These are phyloP conservation scores for Osmerus eperlanus DNA, from an alignment of 2,113 vertebrate genomes.

Conservation along the genomic window DNA sequence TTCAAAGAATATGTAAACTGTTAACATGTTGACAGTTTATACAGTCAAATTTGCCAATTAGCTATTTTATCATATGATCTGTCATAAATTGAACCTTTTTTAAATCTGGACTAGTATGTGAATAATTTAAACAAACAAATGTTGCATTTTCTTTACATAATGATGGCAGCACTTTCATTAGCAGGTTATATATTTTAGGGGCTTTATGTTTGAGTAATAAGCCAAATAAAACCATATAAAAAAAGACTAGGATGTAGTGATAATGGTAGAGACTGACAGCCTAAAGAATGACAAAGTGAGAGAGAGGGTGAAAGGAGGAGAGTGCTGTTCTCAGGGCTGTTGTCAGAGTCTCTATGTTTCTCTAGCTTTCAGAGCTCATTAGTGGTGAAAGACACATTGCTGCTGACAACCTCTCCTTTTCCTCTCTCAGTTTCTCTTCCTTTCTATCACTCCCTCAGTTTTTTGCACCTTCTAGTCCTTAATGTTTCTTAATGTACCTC, in stretches of 20 bases:
- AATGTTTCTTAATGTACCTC: neutral
- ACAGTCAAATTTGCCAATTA: no score
- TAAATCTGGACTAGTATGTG: no score
- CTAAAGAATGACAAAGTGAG: conserved; percentile 36
- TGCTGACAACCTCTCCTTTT: conserved; percentile 57
- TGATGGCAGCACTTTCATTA: no score
- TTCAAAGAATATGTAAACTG: no score
- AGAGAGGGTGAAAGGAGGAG: conserved; percentile 46
- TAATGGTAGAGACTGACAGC: conserved; percentile 44
- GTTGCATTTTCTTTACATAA: no score
- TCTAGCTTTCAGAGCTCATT: conserved; percentile 75
- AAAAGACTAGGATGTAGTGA: neutral
- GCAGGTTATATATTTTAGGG: neutral
- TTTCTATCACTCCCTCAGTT: neutral
- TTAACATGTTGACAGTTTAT: no score
- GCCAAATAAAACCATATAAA: neutral
- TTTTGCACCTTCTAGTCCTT: neutral
- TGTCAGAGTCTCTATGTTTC: conserved; percentile 65
- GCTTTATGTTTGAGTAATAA: neutral
- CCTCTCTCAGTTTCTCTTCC: conserved; percentile 12
- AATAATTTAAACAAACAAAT: no score
- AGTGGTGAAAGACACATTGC: conserved; percentile 69
- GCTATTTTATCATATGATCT: no score
- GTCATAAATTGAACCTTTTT: no score
- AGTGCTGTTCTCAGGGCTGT: conserved; percentile 56